Conservation (phyloP, 1,140 invertebrate genomes). For the Trachelipus rathkii region DNA sequence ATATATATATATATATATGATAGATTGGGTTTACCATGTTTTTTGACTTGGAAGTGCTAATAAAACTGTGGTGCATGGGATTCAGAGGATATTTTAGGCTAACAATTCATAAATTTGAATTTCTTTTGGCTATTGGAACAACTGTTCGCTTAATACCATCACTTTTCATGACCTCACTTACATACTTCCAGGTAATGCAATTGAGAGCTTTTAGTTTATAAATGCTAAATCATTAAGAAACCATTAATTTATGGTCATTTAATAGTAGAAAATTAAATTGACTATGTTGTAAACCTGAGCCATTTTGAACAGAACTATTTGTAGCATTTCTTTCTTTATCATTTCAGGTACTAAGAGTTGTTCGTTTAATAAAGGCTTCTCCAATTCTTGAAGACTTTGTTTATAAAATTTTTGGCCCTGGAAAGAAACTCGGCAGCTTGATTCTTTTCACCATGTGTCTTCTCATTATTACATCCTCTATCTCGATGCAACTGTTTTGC, state of each 20-base stretch:
- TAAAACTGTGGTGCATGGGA: constrained; percentile 97
- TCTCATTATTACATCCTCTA: constrained; percentile 95
- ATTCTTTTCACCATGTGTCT: constrained; percentile 99
- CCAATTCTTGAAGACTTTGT: constrained; percentile 99
- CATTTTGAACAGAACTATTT: background rate
- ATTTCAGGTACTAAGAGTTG: constrained; percentile 80
- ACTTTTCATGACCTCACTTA: constrained; percentile 87
- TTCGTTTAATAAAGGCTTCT: constrained; percentile 95
- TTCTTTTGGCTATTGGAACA: constrained; percentile 89
- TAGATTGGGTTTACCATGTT: constrained; percentile 88
- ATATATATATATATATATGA: constrained; percentile 47
- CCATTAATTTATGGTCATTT: background rate
- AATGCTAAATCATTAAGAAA: background rate
- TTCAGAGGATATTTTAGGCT: constrained; percentile 84
- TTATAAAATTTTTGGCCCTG: constrained; percentile 94
- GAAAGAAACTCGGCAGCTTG: constrained; percentile 95
- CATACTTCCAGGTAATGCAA: constrained; percentile 82
- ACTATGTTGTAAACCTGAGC: too few relatives aligned
- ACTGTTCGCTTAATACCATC: constrained; percentile 88
- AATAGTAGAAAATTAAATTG: too few relatives aligned
- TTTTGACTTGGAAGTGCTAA: constrained; percentile 88
- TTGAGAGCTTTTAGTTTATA: background rate
- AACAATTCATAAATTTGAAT: constrained; percentile 96
- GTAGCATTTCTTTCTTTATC: background rate
- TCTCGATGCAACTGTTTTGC: constrained; percentile 98